phyloP scores from a whole-genome alignment of 2,797 vertebrate species.

The Tauraco hartlaubi region DNA sequence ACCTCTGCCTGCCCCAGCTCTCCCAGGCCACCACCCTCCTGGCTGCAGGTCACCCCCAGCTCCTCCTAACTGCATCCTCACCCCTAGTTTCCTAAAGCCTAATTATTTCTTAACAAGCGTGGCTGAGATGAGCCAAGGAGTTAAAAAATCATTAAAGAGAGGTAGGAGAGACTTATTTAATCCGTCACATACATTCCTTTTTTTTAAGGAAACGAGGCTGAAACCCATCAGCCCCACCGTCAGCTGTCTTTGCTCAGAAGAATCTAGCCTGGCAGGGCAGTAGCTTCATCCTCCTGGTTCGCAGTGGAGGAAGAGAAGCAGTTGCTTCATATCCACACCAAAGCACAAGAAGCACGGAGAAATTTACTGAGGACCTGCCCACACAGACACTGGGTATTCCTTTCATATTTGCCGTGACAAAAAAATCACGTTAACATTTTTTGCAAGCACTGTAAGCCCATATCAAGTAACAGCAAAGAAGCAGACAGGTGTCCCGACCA shows the following conservation, averaged over 20 bases:
- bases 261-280: not conserved
- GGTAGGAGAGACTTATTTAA: not conserved
- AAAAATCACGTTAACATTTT: slow-evolving; percentile 52
- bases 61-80: not conserved
- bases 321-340: not conserved
- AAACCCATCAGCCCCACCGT: not conserved
- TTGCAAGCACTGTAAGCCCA: slow-evolving; percentile 13
- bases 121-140: not conserved
- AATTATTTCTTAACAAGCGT: not conserved
- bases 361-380: not conserved
- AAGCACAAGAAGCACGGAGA: not conserved
- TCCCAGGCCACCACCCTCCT: not conserved
- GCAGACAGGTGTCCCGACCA: slow-evolving; percentile 60
- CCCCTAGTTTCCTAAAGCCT: not conserved
- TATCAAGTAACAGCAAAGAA: slow-evolving; percentile 57
- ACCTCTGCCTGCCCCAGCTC: not conserved
- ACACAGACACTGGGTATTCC: slow-evolving; percentile 8
- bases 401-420: slow-evolving; percentile 36
- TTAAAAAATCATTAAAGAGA: not conserved
- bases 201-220: not conserved
- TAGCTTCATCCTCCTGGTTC: not conserved
- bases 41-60: not conserved
- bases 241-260: not conserved
- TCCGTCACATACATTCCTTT: not conserved
- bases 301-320: not conserved